These are phyloP conservation scores for Eilema sororculum DNA, from an alignment of 2,888 invertebrate species.

Conservation along the genomic window DNA sequence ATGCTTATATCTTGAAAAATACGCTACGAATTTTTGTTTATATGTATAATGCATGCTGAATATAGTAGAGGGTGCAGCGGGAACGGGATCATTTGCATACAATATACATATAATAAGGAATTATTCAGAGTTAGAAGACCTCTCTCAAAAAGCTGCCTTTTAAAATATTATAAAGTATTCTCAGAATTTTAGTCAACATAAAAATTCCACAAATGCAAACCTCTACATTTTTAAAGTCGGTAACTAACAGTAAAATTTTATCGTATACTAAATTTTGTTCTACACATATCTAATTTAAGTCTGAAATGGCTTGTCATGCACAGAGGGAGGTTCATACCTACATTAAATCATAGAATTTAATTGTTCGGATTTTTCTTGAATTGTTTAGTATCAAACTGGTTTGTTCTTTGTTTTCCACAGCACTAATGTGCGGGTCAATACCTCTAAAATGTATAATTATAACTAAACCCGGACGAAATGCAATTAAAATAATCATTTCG, in stretches of 20 bases:
- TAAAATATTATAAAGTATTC: neutral
- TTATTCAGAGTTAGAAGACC: neutral
- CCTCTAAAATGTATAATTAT: slow-evolving; percentile 27
- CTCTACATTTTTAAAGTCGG: neutral
- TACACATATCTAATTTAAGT: neutral
- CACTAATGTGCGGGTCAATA: slow-evolving; percentile 33
- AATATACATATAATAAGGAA: neutral
- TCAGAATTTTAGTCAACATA: too few relatives aligned
- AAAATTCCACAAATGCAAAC: neutral
- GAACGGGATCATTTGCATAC: neutral
- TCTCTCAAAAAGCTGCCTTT: too few relatives aligned
- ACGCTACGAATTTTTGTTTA: too few relatives aligned
- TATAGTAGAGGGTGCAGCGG: too few relatives aligned
- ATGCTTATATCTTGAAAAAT: too few relatives aligned
- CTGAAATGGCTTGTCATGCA: neutral
- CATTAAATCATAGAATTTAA: neutral
- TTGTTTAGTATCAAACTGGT: neutral
- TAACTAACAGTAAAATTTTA: neutral
- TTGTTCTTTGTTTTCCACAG: slow-evolving; percentile 11
- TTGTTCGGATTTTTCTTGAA: slow-evolving; percentile 3
- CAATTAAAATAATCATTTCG: slow-evolving; percentile 35
- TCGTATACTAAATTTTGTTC: neutral
- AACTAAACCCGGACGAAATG: slow-evolving; percentile 39
- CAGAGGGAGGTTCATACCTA: neutral
- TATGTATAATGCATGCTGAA: too few relatives aligned